Percentiles rank a stretch among this genome's conserved stretches.
phyloP scores from a whole-genome alignment of 2,888 invertebrate genomes.

The Muschampia plurimacula region DNA sequence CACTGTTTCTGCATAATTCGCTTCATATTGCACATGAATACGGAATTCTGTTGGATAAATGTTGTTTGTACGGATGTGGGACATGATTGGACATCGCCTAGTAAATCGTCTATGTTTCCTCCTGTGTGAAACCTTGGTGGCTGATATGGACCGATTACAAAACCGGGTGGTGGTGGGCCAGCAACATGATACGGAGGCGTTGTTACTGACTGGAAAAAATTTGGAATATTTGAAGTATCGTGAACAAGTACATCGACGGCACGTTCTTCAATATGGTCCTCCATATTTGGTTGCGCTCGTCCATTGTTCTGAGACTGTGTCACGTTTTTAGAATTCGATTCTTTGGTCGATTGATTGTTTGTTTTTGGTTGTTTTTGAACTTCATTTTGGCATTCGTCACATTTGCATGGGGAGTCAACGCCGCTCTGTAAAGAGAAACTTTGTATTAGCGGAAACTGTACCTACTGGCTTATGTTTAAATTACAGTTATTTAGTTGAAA shows the following conservation, averaged over 20 bases:
- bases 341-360: constrained; percentile 52
- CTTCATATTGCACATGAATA: constrained; percentile 81
- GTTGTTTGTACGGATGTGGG: constrained; percentile 73
- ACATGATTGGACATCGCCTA: constrained; percentile 88
- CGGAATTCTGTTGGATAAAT: constrained; percentile 79
- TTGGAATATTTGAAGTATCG: constrained; percentile 75
- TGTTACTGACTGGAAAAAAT: constrained; percentile 76
- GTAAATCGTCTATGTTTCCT: constrained; percentile 88
- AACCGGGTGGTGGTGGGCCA: constrained; percentile 76
- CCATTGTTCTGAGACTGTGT: constrained; percentile 57
- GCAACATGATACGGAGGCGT: constrained; percentile 72
- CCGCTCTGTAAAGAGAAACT: constrained; percentile 70
- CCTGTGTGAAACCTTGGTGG: constrained; percentile 81
- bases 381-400: constrained; percentile 75
- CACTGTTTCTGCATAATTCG: constrained; percentile 74
- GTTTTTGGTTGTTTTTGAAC: constrained; percentile 46
- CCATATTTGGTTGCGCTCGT: constrained; percentile 57
- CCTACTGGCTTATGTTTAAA: neutral
- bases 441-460: neutral
- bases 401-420: constrained; percentile 75
- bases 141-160: constrained; percentile 74
- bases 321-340: constrained; percentile 50
- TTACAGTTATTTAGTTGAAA: neutral
- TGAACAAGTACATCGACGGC: constrained; percentile 78
- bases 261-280: constrained; percentile 67